These are phyloP conservation scores for Aotus griseimembra DNA, from an alignment of 2,797 vertebrate genomes.

Conservation along the genomic window DNA sequence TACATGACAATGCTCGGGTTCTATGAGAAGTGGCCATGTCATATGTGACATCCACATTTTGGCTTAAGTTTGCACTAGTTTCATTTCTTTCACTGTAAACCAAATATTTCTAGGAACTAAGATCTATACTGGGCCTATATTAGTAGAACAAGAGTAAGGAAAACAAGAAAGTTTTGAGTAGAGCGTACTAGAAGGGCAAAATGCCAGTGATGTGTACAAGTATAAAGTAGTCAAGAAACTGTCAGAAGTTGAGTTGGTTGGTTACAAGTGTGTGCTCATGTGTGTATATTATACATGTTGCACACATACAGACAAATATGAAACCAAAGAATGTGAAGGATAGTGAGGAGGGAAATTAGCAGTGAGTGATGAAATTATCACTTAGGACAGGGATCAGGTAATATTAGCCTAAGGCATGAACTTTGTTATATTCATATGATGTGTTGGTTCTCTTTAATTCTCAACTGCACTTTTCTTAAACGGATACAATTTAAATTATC, in stretches of 20 bases:
- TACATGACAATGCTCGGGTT: neutral
- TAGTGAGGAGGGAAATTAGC: neutral
- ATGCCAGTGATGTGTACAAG: neutral
- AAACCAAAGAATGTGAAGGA: neutral
- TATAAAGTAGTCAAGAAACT: neutral
- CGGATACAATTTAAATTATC: conserved; percentile 33
- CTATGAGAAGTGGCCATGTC: neutral
- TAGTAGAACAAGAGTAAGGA: neutral
- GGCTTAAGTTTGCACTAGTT: neutral
- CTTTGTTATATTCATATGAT: conserved; percentile 59
- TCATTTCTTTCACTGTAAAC: neutral
- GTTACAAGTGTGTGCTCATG: neutral
- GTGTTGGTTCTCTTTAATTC: conserved; percentile 63
- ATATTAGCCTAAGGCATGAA: conserved; percentile 4
- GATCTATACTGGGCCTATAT: neutral
- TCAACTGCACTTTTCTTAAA: conserved; percentile 61
- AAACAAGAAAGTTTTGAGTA: neutral
- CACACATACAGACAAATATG: neutral
- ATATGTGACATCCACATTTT: neutral
- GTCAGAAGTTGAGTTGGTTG: neutral
- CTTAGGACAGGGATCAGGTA: neutral
- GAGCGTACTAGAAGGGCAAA: neutral
- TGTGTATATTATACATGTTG: neutral
- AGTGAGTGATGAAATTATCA: neutral
- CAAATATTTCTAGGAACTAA: neutral